Evolutionary conservation across 2,888 invertebrate species (phyloP).

Genomic region (Mythimna albipuncta): DNA sequence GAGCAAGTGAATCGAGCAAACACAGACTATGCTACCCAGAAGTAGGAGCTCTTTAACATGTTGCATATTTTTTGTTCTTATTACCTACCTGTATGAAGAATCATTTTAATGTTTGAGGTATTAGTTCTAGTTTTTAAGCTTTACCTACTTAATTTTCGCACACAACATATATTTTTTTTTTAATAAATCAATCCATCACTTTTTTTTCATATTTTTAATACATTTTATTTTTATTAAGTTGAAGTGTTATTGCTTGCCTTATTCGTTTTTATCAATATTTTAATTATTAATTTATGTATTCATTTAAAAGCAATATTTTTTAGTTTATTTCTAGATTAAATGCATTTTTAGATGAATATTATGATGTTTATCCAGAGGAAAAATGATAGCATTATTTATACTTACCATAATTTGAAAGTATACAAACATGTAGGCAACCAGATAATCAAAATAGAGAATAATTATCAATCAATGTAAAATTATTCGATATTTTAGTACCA

Average conservation of each 20-base stretch:
- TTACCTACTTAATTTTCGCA: too few species aligned
- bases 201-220: neutral
- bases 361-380: neutral
- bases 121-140: too few species aligned
- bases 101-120: neutral
- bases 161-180: too few species aligned
- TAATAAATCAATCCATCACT: too few species aligned
- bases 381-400: neutral
- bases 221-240: neutral
- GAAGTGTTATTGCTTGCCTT: neutral
- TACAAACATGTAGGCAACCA: neutral
- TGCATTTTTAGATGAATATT: neutral
- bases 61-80: neutral
- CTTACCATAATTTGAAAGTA: neutral
- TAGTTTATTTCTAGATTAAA: neutral
- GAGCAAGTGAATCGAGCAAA: too few species aligned
- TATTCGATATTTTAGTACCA: neutral
- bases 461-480: neutral
- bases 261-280: neutral
- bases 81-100: neutral
- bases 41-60: neutral
- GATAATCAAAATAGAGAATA: neutral
- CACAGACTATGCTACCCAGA: too few species aligned
- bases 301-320: slow-evolving; percentile 2
- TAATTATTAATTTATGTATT: neutral